Percentiles rank a stretch among this genome's conserved stretches.
These are phyloP conservation scores for Xenopus tropicalis DNA, from an alignment of 2,113 vertebrate species.

Conservation along the genomic window DNA sequence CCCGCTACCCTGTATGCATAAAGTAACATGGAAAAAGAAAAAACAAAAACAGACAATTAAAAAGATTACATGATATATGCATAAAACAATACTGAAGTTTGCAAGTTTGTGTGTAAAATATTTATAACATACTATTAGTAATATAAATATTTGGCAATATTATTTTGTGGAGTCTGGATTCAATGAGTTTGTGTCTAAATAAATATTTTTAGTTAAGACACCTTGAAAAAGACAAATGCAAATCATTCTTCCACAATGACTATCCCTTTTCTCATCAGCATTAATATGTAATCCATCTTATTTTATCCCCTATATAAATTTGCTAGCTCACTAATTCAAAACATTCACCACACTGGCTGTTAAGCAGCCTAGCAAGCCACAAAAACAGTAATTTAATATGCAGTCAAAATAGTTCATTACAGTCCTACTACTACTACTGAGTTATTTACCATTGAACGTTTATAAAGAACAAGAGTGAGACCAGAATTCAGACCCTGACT, in stretches of 20 bases:
- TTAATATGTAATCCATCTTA: constrained; percentile 25
- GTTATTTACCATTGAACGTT: constrained; percentile 58
- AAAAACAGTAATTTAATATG: constrained; percentile 56
- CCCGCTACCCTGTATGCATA: constrained; percentile 88
- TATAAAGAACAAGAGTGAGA: constrained; percentile 51
- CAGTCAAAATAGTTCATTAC: constrained; percentile 53
- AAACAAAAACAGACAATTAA: constrained; percentile 21
- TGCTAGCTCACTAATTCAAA: constrained; percentile 57
- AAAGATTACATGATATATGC: not conserved
- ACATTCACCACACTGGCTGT: constrained; percentile 55
- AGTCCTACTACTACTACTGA: constrained; percentile 48
- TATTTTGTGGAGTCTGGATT: too few species aligned
- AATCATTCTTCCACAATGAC: constrained; percentile 49
- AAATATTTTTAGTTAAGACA: too few species aligned
- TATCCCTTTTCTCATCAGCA: constrained; percentile 53
- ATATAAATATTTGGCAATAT: too few species aligned
- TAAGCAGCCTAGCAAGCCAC: constrained; percentile 54
- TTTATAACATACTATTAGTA: too few species aligned
- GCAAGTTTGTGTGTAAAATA: constrained; percentile 49
- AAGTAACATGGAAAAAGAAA: constrained; percentile 60
- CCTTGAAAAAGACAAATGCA: too few species aligned
- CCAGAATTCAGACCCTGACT: constrained; percentile 63
- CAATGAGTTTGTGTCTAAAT: too few species aligned
- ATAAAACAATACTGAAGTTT: constrained; percentile 44
- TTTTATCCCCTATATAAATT: constrained; percentile 51